Base-by-base conservation (phyloP, 2,888 invertebrate genomes). In the Drosophila heteroneura region DNA sequence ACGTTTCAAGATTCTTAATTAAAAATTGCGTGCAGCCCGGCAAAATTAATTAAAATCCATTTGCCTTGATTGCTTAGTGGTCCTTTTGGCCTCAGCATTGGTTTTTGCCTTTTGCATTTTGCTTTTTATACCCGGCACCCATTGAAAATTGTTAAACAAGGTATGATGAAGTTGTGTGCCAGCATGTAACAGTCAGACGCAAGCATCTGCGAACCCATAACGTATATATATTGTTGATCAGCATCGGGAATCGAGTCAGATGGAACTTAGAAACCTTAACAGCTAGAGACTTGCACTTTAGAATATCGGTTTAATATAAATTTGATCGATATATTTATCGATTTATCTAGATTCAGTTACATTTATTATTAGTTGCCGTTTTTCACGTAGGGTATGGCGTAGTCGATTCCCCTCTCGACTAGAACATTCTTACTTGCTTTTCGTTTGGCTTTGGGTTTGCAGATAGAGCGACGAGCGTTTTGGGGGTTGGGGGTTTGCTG, bases 21-120 rank as follows among this genome's bases (percentile, higher is more conserved):
- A 89, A 86, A 87, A 86, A 82, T 67, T 83, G 70, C 81, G 70
- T 79, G 83, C 88, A 82, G 80, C 64, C 51, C 72, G 67, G 79
- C 62, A 82, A 85, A 87, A 89, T 89, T 85, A 85, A 85, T 85
- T 89, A 85, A 85, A 89, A 87, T 87, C 83, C 83, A 89, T 85
- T 76, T 84, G 85, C 71, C 79, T 78, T 89, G 87, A 89, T 89
- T 84, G 85, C 79, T 59, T 57, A 51, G 44, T 59, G 76, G 37
- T 73, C 44, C 74, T 63, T 63, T 69, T 65, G 62, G 64, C 67
- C 54, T 53, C 35, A 47, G 49, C 54, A 52, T 26, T 30, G 47
- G 62, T 33, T 58, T 52, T 52, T 32, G 35, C 49, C 56, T 19
- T 26, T 28, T 28, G n/a, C 51, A 16, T 56, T 59, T 56, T 54